Evolutionary conservation across 2,888 invertebrate species (phyloP), one percentile per base, ranked within the genome.

Genomic region (Mesorhabditis sp.): DNA sequence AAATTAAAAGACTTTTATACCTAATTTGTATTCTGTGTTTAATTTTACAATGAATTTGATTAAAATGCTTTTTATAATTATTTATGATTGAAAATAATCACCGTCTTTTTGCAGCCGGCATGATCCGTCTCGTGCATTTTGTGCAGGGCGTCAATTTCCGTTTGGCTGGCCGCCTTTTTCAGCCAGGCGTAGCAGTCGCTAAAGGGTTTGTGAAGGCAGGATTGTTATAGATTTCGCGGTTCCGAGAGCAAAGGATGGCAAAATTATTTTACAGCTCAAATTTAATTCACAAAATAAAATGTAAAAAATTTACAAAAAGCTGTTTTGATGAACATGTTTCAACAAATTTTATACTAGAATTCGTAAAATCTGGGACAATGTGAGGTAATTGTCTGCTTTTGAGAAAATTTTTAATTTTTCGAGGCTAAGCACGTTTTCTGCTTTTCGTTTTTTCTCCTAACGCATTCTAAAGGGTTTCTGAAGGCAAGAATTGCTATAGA

Each of bases 151-250:
- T 74, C 76, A 15, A 78, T 74, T 70, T 83, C 83, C 44, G 75
- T 78, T 67, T 80, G 74, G 13, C 69, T 76, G 4, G 80, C 76
- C 5, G 76, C 79, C 6, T 76, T 73, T 45, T 79, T 77, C 70
- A 82, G 70, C 81, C 81, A 81, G 10, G 70, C 70, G 71, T 80
- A 80, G 70, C 81, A 81, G 62, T 71, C 58, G 68, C 77, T 74
- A 28, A 70, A 7, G 7, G 42, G 13, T 44, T 13, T 3, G 50
- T 63, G 6, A 42, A 65, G 7, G 5, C 28, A 10, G 13, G 43
- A 65, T 7, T 6, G 10, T 15, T 4, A 7, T 3, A 3, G 2
- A 58, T 58, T 58, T 3, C 3, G 3, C 58, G n/a, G 3, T 58
- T 58, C 10, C 4, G n/a, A 3, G 10, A n/a, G 58, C 3, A n/a